A percentile compares a stretch with the other conserved stretches of the same genome.
These are phyloP conservation scores for Hymenochirus boettgeri DNA, from an alignment of 2,113 vertebrate genomes.

Conservation along the genomic window DNA sequence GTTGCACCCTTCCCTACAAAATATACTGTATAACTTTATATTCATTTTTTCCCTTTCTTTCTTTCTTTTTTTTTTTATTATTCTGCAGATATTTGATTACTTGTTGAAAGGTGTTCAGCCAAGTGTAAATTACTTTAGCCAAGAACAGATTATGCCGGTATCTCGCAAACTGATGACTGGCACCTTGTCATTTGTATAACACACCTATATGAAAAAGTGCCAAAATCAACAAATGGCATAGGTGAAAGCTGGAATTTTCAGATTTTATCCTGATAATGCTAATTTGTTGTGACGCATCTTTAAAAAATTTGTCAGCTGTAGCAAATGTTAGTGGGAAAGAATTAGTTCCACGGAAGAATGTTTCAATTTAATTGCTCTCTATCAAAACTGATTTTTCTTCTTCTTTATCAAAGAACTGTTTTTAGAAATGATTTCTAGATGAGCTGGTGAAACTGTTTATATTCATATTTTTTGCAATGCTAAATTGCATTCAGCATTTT, in stretches of 20 bases:
- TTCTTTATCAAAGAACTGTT: conserved; percentile 6
- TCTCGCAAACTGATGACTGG: conserved; percentile 71
- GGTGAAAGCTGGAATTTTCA: conserved; percentile 42
- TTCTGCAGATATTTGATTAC: conserved; percentile 57
- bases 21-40: too few relatives aligned
- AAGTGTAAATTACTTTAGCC: conserved; percentile 67
- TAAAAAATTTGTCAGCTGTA: conserved; percentile 50
- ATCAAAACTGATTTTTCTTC: conserved; percentile 29
- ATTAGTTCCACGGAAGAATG: conserved; percentile 22
- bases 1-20: too few relatives aligned
- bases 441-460: neutral
- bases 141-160: conserved; percentile 58
- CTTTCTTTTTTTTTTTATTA: too few relatives aligned
- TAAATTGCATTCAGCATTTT: conserved; percentile 13
- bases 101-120: conserved; percentile 62
- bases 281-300: conserved; percentile 44
- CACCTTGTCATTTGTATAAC: conserved; percentile 70
- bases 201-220: conserved; percentile 64
- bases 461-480: conserved; percentile 9
- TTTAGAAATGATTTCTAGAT: neutral
- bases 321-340: conserved; percentile 21
- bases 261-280: conserved; percentile 49
- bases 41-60: too few relatives aligned
- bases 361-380: conserved; percentile 13
- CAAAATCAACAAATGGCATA: conserved; percentile 56